phyloP scores from a whole-genome alignment of 1,140 invertebrate genomes.

The Telenomus remus region DNA sequence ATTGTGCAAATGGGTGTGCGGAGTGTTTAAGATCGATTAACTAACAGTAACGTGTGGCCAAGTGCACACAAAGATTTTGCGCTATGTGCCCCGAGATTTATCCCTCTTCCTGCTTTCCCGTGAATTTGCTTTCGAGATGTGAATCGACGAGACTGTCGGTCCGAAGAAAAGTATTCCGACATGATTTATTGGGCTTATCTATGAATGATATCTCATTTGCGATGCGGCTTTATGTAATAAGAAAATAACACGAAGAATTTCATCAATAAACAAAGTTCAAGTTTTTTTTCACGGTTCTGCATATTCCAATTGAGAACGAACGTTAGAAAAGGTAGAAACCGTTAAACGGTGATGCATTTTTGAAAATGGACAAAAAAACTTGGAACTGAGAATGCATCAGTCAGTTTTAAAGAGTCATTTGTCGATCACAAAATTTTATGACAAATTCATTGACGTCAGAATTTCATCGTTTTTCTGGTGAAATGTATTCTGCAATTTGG shows the following conservation, averaged over 20 bases:
- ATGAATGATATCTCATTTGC: slow-evolving; percentile 10
- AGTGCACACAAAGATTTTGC: slow-evolving; percentile 22
- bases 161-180: slow-evolving; percentile 25
- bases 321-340: no score
- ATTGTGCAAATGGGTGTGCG: slow-evolving; percentile 15
- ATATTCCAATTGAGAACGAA: no score
- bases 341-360: no score
- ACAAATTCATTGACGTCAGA: no score
- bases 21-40: slow-evolving; percentile 23
- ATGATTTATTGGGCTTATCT: slow-evolving; percentile 34
- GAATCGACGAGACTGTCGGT: slow-evolving; percentile 31
- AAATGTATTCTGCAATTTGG: no score
- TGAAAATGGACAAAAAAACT: no score
- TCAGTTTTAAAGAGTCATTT: slow-evolving; percentile 37
- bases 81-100: slow-evolving; percentile 12
- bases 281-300: no score
- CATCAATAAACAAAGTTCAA: neutral
- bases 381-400: slow-evolving; percentile 16
- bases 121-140: slow-evolving; percentile 41
- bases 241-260: slow-evolving; percentile 13
- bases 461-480: no score
- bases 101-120: slow-evolving; percentile 43
- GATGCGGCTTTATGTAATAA: slow-evolving; percentile 8
- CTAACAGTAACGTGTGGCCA: slow-evolving; percentile 16
- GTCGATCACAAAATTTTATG: slow-evolving; percentile 26